Conservation (phyloP, 2,888 invertebrate species). For the Leptogaster cylindrica region DNA sequence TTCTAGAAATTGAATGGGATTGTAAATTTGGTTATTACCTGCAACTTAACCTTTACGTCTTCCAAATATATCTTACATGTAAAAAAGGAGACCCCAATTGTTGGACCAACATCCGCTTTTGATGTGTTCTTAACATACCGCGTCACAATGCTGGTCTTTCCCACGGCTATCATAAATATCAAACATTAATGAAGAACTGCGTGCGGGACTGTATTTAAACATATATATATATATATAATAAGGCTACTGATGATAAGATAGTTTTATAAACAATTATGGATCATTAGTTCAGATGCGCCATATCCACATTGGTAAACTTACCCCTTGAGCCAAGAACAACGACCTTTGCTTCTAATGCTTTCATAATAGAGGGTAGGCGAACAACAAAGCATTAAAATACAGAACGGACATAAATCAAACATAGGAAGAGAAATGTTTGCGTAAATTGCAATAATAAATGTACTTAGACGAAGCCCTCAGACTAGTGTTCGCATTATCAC, state of each 20-base stretch:
- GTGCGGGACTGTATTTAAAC: no score
- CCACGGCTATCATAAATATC: constrained; percentile 77
- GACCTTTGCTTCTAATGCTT: constrained; percentile 81
- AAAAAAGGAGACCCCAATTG: constrained; percentile 90
- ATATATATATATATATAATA: no score
- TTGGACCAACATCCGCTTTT: constrained; percentile 77
- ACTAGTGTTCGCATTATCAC: no score
- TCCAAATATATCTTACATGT: constrained; percentile 80
- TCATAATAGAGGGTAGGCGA: constrained; percentile 64
- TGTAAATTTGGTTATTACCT: constrained; percentile 63
- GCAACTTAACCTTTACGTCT: constrained; percentile 74
- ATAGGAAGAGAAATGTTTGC: background rate
- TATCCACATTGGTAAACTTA: constrained; percentile 57
- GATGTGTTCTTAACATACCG: constrained; percentile 81
- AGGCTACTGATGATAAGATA: background rate
- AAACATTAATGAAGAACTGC: no score
- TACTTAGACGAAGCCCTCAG: no score
- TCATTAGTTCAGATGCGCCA: background rate
- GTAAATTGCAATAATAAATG: no score
- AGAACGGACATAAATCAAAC: no score
- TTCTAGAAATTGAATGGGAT: background rate
- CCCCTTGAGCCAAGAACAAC: constrained; percentile 84
- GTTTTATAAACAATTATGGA: background rate
- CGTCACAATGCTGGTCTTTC: constrained; percentile 85
- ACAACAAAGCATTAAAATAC: background rate